Base-by-base conservation (phyloP, 2,888 invertebrate species). In the Chalcis sispes region DNA sequence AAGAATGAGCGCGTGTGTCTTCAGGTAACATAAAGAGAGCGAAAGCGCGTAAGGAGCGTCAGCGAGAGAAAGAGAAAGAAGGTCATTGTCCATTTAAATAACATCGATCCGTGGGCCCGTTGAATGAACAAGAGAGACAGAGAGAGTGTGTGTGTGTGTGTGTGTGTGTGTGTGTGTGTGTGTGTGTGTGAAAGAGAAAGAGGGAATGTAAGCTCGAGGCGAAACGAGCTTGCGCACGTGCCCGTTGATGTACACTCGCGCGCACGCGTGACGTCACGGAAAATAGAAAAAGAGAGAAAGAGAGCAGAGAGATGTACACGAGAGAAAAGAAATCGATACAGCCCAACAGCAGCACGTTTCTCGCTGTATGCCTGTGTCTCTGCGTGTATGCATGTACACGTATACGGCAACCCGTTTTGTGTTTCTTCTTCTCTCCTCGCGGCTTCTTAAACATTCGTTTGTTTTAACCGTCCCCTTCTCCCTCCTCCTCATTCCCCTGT, bases 271-370 rank as follows among this genome's bases (percentile, higher is more conserved):
- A 71, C 71, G 61, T 59, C 71, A 71, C 70, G 77, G 64, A n/a
- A n/a, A n/a, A n/a, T n/a, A n/a, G n/a, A n/a, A n/a, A n/a, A n/a
- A n/a, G n/a, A n/a, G 71, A 46, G 78, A 76, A 77, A 74, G 54
- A 78, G 72, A 61, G n/a, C n/a, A n/a, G n/a, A n/a, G 74, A 79
- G 79, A 75, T 74, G 32, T 20, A 48, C 74, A 79, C 40, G 48
- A 64, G 52, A 76, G 75, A 85, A 83, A 82, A 81, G 80, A 84
- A 83, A 85, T 86, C 85, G 85, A 85, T 86, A 86, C 83, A 85
- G 84, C 84, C 20, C 46, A 29, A 82, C 83, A 82, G 82, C 82
- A 80, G 5, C n/a, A 29, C 5, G 3, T 27, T 77, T 76, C 56
- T 56, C 29, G 23, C 20, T 50, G 29, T 64, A 29, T 32, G 4